Evolutionary conservation across 2,797 vertebrate species (phyloP).

Genomic region (Micromesistius poutassou): DNA sequence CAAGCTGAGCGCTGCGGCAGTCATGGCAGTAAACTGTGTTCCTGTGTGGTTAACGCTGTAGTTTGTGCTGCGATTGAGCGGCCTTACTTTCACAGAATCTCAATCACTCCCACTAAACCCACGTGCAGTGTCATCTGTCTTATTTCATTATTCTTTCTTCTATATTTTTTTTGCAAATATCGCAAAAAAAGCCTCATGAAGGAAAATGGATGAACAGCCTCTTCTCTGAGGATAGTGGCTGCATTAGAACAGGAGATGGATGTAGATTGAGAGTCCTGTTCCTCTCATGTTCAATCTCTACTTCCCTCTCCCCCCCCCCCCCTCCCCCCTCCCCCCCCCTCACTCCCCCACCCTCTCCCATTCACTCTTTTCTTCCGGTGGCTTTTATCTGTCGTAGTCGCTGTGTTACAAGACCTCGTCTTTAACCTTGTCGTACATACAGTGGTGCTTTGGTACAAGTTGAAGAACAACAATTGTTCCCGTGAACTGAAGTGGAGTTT

Average conservation of each 20-base stretch:
- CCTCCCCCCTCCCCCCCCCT: conserved; percentile 15
- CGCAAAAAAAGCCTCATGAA: conserved; percentile 61
- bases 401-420: conserved; percentile 43
- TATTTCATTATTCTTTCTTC: conserved; percentile 9
- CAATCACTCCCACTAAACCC: conserved; percentile 58
- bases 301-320: conserved; percentile 14
- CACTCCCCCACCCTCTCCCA: conserved; percentile 2
- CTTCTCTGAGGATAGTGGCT: conserved; percentile 65
- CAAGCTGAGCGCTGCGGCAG: conserved; percentile 20
- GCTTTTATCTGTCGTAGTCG: conserved; percentile 44
- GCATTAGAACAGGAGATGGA: conserved; percentile 67
- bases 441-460: no score
- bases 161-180: neutral
- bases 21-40: conserved; percentile 24
- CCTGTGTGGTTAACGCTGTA: conserved; percentile 66
- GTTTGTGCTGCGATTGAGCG: conserved; percentile 22
- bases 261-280: conserved; percentile 50
- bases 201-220: conserved; percentile 64
- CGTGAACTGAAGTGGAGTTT: no score
- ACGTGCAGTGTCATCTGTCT: conserved; percentile 63
- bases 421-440: no score
- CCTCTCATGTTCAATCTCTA: conserved; percentile 44
- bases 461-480: no score
- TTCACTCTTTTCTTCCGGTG: conserved; percentile 46
- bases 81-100: conserved; percentile 28